Percentiles rank a stretch among this genome's conserved stretches.
These are phyloP conservation scores for Steinernema hermaphroditum DNA, from an alignment of 2,888 invertebrate species.

Conservation along the genomic window DNA sequence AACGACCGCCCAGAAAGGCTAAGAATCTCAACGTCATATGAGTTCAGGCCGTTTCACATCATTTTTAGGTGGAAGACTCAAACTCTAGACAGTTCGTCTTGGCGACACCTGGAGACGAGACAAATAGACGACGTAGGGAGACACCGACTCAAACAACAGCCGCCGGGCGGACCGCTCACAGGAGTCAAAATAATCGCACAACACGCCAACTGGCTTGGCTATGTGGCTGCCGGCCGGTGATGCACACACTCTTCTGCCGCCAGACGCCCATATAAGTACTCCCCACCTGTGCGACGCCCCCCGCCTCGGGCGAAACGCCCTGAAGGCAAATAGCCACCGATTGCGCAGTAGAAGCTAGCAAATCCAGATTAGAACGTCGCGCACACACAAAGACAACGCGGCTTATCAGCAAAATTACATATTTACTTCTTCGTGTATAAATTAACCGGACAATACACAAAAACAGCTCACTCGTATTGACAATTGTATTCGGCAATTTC, in stretches of 20 bases:
- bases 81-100: too few species aligned
- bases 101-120: too few species aligned
- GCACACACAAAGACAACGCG: not conserved
- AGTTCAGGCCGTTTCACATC: too few species aligned
- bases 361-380: slow-evolving; percentile 23
- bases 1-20: too few species aligned
- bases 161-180: too few species aligned
- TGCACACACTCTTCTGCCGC: not conserved
- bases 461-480: slow-evolving; percentile 49
- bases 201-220: slow-evolving; percentile 27
- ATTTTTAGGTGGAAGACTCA: too few species aligned
- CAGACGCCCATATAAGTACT: slow-evolving; percentile 21
- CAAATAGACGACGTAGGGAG: too few species aligned
- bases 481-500: slow-evolving; percentile 58
- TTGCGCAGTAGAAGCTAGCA: slow-evolving; percentile 18
- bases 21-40: too few species aligned
- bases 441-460: slow-evolving; percentile 21
- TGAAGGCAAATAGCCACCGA: slow-evolving; percentile 4
- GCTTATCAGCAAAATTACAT: slow-evolving; percentile 21
- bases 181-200: slow-evolving; percentile 30
- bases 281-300: slow-evolving; percentile 26
- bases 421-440: slow-evolving; percentile 24
- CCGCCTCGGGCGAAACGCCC: slow-evolving; percentile 27
- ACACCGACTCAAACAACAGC: too few species aligned
- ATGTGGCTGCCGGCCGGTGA: slow-evolving; percentile 22